Percentiles rank a stretch among this genome's conserved stretches.
These are phyloP conservation scores for Sepiola atlantica DNA, from an alignment of 2,888 invertebrate species.

Conservation along the genomic window DNA sequence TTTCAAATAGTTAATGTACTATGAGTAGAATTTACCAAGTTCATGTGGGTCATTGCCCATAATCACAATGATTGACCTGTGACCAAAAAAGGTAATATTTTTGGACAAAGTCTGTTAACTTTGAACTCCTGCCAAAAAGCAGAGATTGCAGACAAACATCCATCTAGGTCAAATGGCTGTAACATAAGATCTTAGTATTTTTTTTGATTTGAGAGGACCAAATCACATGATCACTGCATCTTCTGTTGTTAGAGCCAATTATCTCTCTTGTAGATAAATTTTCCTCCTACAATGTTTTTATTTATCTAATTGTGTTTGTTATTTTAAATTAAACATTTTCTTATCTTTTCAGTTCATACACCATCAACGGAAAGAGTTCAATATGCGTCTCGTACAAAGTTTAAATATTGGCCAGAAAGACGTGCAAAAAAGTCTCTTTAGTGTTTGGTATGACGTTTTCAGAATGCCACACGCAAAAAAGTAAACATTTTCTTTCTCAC, in stretches of 20 bases:
- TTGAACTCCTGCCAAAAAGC: too few species aligned
- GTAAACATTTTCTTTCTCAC: conserved; percentile 53
- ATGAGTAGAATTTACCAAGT: too few species aligned
- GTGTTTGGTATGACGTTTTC: conserved; percentile 89
- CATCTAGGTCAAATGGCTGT: too few species aligned
- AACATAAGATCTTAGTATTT: too few species aligned
- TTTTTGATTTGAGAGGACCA: too few species aligned
- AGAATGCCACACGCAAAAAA: conserved; percentile 76
- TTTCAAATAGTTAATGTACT: too few species aligned
- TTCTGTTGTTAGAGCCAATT: background rate
- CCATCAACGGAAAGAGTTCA: conserved; percentile 68
- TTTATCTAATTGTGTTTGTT: background rate
- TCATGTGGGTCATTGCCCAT: too few species aligned
- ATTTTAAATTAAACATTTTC: background rate
- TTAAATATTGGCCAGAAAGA: conserved; percentile 90
- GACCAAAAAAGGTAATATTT: too few species aligned
- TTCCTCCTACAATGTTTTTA: background rate
- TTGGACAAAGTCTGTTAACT: too few species aligned
- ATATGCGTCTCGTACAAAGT: conserved; percentile 77
- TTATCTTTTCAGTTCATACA: conserved; percentile 69
- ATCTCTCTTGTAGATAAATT: conserved; percentile 3
- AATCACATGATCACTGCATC: too few species aligned
- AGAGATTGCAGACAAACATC: too few species aligned
- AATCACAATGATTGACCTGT: too few species aligned
- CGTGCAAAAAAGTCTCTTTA: conserved; percentile 86